A percentile compares a stretch with the other conserved stretches of the same genome.
Evolutionary conservation across 2,797 vertebrate species (phyloP).

Genomic region (Anabas testudineus): DNA sequence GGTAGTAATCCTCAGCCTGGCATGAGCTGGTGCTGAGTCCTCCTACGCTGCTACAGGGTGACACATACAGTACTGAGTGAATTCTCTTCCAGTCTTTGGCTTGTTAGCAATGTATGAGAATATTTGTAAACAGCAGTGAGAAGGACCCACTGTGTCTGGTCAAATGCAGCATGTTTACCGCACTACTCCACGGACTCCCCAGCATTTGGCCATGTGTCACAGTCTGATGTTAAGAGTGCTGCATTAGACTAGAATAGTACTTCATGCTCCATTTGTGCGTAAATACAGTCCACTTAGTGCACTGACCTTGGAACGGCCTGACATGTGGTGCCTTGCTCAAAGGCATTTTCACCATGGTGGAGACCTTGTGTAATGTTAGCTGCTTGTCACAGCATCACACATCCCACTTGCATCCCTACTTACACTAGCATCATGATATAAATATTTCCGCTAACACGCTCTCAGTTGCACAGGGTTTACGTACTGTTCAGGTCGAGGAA

Average conservation of each 20-base stretch:
- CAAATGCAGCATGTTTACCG: slow-evolving; percentile 32
- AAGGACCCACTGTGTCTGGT: slow-evolving; percentile 32
- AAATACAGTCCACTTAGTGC: slow-evolving; percentile 48
- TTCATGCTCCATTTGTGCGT: slow-evolving; percentile 52
- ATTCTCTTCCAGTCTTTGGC: slow-evolving; percentile 43
- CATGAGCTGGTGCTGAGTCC: slow-evolving; percentile 63
- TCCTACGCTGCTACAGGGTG: slow-evolving; percentile 62
- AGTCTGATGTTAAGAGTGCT: slow-evolving; percentile 30
- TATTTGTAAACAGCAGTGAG: slow-evolving; percentile 38
- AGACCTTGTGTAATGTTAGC: slow-evolving; percentile 31
- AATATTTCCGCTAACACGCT: slow-evolving; percentile 43
- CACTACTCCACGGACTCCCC: slow-evolving; percentile 20
- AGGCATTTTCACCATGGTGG: slow-evolving; percentile 50
- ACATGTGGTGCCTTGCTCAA: slow-evolving; percentile 66
- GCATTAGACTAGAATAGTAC: slow-evolving; percentile 36
- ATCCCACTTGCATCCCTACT: slow-evolving; percentile 10
- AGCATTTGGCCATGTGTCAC: slow-evolving; percentile 34
- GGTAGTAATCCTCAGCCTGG: slow-evolving; percentile 75
- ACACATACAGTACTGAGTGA: slow-evolving; percentile 42
- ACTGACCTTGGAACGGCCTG: slow-evolving; percentile 53
- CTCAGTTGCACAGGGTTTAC: slow-evolving; percentile 29
- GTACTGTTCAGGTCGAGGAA: slow-evolving; percentile 32
- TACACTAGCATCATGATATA: slow-evolving; percentile 11
- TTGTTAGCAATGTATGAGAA: slow-evolving; percentile 5
- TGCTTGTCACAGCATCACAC: slow-evolving; percentile 17